Base-by-base conservation (phyloP, 2,113 vertebrate species). In the Calonectris borealis region DNA sequence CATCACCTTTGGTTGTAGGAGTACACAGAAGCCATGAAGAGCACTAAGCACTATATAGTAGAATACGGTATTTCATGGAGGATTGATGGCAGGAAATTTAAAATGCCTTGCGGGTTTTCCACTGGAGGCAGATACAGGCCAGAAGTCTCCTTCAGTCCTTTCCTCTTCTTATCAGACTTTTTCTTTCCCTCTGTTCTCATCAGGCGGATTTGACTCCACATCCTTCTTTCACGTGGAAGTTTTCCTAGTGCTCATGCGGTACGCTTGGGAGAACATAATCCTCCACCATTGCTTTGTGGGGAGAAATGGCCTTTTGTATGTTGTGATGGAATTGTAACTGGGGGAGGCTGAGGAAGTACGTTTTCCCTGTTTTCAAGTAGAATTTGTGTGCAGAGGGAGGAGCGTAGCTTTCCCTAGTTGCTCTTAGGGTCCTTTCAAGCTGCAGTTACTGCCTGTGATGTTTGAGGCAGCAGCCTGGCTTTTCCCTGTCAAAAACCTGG, bases 321-420 rank as follows among this genome's bases (percentile, higher is more conserved):
- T 19, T 79, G n/a, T 34, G 78, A 27, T 49, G 57, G 61, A 70
- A 34, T 49, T 93, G 31, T 49, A 36, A 19, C 29, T 42, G 58
- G 7, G 20, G 38, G 18, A 66, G 42, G 12, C 29, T 73, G 20
- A 49, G 21, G 16, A 38, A 49, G 7, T 51, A 7, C 0, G 0
- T 61, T 87, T 48, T 75, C 34, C 51, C n/a, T 11, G 3, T 75
- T 78, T 82, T 73, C 51, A 66, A 31, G 83, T 6, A 62, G 64
- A 78, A 48, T 20, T 76, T 83, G 15, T 29, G 38, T 52, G 42
- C 66, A 58, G 42, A 38, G 31, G 24, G 13, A 60, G 49, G 13
- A 66, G 15, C 31, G 4, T 48, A 52, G 31, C 20, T 91, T 89
- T 91, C 9, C 25, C n/a, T 60, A n/a, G 15, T 51, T 72, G 36